Base-by-base conservation (phyloP, 1,140 invertebrate genomes). In the Ceratina australensis region DNA sequence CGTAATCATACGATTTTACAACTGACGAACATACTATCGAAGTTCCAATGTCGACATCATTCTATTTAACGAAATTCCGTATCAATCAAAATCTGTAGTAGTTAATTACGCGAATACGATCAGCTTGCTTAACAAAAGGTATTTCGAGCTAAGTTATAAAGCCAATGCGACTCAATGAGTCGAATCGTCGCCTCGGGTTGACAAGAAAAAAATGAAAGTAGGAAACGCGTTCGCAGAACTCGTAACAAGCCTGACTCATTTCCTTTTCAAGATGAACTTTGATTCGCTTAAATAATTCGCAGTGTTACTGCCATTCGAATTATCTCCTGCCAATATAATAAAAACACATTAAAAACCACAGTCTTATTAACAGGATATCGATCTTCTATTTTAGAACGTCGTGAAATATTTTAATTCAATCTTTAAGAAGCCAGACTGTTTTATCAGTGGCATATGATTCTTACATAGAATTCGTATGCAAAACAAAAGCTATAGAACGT, bases 201-300 rank as follows among this genome's bases (percentile, higher is more conserved):
- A 59, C 22, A 10, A 59, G n/a, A 59, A 59, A 18, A 4, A 67
- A 15, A 33, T 7, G 20, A 10, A 71, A 52, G 8, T 77, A 33
- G n/a, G 13, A 71, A 49, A 61, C 15, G 16, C 7, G 26, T 59
- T 76, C n/a, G n/a, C 3, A 26, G 33, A 69, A 73, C 59, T 33
- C 15, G 56, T 42, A 24, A 68, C 50, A 24, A 63, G 47, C 50
- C n/a, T 54, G 60, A 59, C 28, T 61, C 54, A 67, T 26, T 65
- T 68, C 28, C 61, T 18, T 42, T 2, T 61, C 26, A 28, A 24
- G 24, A 2, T 42, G 33, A 26, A 67, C 13, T n/a, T n/a, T 49
- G 2, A 26, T 12, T 24, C 13, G 52, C 5, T 47, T 49, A 22
- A 66, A 67, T 28, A 20, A 65, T 54, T 8, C 57, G 3, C 13